phyloP scores from a whole-genome alignment of 2,113 vertebrate species.

The Danio rerio region DNA sequence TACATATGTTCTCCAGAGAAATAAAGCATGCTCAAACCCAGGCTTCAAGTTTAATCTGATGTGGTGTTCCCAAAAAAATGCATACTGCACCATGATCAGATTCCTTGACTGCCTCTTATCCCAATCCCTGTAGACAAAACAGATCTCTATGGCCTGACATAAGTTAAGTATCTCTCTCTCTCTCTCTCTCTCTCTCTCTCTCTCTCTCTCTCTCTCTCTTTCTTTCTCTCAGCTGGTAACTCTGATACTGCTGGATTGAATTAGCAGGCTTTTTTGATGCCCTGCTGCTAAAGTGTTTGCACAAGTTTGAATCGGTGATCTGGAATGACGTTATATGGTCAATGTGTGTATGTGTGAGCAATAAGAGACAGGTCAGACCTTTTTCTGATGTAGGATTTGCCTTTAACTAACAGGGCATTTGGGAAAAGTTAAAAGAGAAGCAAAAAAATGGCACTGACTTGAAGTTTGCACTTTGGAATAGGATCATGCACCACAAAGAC shows the following conservation, averaged over 20 bases:
- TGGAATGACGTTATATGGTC: neutral
- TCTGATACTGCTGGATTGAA: neutral
- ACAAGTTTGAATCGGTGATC: slow-evolving; percentile 22
- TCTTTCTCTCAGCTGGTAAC: neutral
- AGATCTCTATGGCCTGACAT: neutral
- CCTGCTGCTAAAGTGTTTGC: slow-evolving; percentile 38
- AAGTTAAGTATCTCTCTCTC: neutral
- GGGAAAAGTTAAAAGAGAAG: neutral
- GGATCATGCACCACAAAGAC: slow-evolving; percentile 21
- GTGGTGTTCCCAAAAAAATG: slow-evolving; percentile 15
- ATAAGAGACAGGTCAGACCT: slow-evolving; percentile 7
- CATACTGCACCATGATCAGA: slow-evolving; percentile 14
- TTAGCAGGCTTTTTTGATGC: neutral
- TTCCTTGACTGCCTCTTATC: slow-evolving; percentile 4
- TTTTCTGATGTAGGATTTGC: slow-evolving; percentile 6
- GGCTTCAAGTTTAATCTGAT: slow-evolving; percentile 25
- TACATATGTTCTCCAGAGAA: slow-evolving; percentile 21
- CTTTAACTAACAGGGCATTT: neutral
- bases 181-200: too few relatives aligned
- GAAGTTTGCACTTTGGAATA: slow-evolving; percentile 10
- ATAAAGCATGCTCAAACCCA: neutral
- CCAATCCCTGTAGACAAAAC: neutral
- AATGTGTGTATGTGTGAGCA: slow-evolving; percentile 54
- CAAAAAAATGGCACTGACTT: slow-evolving; percentile 31
- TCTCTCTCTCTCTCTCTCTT: neutral